phyloP scores from a whole-genome alignment of 2,113 vertebrate genomes.

The Burhinus bistriatus region DNA sequence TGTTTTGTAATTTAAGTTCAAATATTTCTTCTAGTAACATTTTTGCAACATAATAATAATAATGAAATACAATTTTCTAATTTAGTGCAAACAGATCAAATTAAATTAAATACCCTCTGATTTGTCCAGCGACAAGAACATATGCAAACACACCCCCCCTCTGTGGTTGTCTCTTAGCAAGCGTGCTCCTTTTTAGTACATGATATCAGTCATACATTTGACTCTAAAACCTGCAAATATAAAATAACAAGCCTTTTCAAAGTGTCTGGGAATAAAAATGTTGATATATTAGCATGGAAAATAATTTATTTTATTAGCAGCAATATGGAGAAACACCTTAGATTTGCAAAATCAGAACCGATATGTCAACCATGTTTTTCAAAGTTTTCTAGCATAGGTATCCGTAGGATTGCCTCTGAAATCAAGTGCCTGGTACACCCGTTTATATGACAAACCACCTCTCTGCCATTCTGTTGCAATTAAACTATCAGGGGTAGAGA shows the following conservation, averaged over 20 bases:
- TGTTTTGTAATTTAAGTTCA: background rate
- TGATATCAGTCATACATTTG: background rate
- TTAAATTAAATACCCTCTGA: background rate
- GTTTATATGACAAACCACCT: background rate
- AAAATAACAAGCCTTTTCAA: background rate
- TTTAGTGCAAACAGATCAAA: background rate
- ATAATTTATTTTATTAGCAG: background rate
- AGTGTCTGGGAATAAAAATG: background rate
- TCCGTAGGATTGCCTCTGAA: background rate
- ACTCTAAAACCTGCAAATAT: background rate
- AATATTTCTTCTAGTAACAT: background rate
- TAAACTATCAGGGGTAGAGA: background rate
- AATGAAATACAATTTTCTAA: background rate
- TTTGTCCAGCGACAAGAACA: background rate
- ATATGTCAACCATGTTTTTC: background rate
- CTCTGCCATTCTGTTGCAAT: background rate
- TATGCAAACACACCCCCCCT: background rate
- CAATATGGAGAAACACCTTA: background rate
- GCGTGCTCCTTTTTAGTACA: background rate
- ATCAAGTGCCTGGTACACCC: background rate
- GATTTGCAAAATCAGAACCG: background rate
- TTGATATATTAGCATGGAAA: background rate
- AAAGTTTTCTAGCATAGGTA: background rate
- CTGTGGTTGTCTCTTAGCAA: background rate
- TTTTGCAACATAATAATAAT: background rate